Evolutionary conservation across 30 jellyfish, hydroid and myxozoan species (phyloP).

Genomic region (Hydractinia symbiolongicarpus): DNA sequence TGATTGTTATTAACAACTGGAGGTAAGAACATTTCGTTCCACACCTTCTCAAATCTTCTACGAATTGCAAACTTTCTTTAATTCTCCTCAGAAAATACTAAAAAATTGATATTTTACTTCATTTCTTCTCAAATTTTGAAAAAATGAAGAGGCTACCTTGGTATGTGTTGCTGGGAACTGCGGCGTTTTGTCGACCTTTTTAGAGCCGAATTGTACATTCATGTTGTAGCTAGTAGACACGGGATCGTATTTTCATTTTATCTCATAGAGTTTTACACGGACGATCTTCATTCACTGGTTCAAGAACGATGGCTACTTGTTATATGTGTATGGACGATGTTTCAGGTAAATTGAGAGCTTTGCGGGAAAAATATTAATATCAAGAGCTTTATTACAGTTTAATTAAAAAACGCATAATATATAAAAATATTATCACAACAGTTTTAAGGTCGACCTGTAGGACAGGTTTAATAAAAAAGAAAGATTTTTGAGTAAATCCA

Average conservation of each 20-base stretch:
- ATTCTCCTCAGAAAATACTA: background rate
- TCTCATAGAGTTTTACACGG: conserved; percentile 57
- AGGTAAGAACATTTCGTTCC: conserved; percentile 35
- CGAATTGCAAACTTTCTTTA: background rate
- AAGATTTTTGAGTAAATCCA: too few species aligned
- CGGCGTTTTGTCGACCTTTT: too few species aligned
- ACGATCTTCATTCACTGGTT: conserved; percentile 52
- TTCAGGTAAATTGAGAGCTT: conserved; percentile 41
- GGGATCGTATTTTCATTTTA: too few species aligned
- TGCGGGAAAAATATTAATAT: background rate
- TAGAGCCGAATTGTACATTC: background rate
- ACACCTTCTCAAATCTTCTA: background rate
- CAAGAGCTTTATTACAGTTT: too few species aligned
- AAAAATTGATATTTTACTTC: background rate
- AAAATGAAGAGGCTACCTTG: background rate
- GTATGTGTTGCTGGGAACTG: too few species aligned
- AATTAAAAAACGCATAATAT: too few species aligned
- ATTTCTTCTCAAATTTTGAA: background rate
- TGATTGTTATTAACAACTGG: conserved; percentile 66
- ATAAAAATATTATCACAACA: too few species aligned
- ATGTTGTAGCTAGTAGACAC: background rate
- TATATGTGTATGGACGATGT: conserved; percentile 46
- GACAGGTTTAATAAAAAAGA: too few species aligned
- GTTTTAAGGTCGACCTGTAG: too few species aligned
- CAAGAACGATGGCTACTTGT: conserved; percentile 44